Base-by-base conservation (phyloP, 2,888 invertebrate species). In the Limenitis camilla region DNA sequence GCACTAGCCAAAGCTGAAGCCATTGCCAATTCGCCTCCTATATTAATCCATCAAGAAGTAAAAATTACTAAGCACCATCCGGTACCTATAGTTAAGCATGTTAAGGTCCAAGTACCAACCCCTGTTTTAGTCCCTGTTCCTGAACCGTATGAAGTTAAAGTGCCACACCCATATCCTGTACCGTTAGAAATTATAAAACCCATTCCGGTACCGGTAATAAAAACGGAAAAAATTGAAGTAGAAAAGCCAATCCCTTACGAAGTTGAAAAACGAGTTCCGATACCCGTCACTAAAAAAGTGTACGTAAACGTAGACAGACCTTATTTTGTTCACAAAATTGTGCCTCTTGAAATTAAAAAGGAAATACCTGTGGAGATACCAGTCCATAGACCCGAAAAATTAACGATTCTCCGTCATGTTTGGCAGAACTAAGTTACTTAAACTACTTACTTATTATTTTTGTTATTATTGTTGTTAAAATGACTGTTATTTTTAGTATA, bases 111-210 rank as follows among this genome's bases (percentile, higher is more conserved):
- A 40, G 63, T 67, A 6, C 66, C 67, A 5, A 60, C 66, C 1
- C 68, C 71, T 6, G 61, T 59, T 27, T 52, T 64, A 28, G 66
- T 85, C 64, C 65, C 81, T 59, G 57, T 78, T 63, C 69, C 77
- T 5, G 61, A 69, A 40, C 66, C 66, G 1, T 60, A 63, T 10
- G 68, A 67, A 53, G 65, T 70, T 0, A 69, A 67, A 35, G 60
- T 66, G n/a, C 69, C 72, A 7, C 65, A 69, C 40, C 67, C 68
- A 2, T 71, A 70, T 47, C 61, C 67, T 1, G 67, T 71, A 31
- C 72, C 75, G 6, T 30, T 69, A 33, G 68, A 76, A 51, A 62
- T 71, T 27, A 39, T 67, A 4, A 73, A 64, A 56, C 65, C 64
- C 5, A 52, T 72, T 35, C 64, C 71, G 10, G 45, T 67, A 8